phyloP scores from a whole-genome alignment of 2,888 invertebrate species.

The Onthophagus sagittarius region DNA sequence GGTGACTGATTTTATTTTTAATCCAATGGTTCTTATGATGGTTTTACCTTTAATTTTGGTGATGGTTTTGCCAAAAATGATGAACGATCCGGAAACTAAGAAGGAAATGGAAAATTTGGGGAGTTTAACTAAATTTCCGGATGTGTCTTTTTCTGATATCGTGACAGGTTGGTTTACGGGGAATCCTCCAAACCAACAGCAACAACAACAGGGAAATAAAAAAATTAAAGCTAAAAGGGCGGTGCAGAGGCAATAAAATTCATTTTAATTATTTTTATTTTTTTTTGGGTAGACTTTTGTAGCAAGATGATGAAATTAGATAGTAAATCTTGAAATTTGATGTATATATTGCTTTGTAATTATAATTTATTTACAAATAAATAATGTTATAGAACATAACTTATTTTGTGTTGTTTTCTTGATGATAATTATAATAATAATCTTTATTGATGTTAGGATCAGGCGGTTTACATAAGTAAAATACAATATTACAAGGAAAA shows the following conservation, averaged over 20 bases:
- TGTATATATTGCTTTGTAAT: slow-evolving; percentile 5
- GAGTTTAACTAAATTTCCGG: slow-evolving; percentile 78
- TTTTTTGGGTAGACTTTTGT: no score
- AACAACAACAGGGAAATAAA: slow-evolving; percentile 32
- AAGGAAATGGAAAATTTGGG: slow-evolving; percentile 91
- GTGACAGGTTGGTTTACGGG: slow-evolving; percentile 84
- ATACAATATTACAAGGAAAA: no score
- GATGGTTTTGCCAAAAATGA: slow-evolving; percentile 91
- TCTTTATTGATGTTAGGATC: no score
- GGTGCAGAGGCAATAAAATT: slow-evolving; percentile 33
- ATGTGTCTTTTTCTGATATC: slow-evolving; percentile 94
- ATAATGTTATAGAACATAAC: neutral
- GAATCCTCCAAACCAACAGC: slow-evolving; percentile 48
- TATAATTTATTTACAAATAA: neutral
- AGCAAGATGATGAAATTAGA: no score
- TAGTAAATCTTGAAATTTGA: neutral
- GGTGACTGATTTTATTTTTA: slow-evolving; percentile 92
- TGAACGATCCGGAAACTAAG: slow-evolving; percentile 97
- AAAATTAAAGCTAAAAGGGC: slow-evolving; percentile 37
- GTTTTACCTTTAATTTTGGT: slow-evolving; percentile 85
- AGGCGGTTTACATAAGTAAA: no score
- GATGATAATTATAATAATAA: no score
- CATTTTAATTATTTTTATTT: no score
- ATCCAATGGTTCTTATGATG: slow-evolving; percentile 99
- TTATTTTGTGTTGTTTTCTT: no score